A percentile compares a stretch with the other conserved stretches of the same genome.
phyloP scores from a whole-genome alignment of 2,113 vertebrate species.

The Amia ocellicauda region DNA sequence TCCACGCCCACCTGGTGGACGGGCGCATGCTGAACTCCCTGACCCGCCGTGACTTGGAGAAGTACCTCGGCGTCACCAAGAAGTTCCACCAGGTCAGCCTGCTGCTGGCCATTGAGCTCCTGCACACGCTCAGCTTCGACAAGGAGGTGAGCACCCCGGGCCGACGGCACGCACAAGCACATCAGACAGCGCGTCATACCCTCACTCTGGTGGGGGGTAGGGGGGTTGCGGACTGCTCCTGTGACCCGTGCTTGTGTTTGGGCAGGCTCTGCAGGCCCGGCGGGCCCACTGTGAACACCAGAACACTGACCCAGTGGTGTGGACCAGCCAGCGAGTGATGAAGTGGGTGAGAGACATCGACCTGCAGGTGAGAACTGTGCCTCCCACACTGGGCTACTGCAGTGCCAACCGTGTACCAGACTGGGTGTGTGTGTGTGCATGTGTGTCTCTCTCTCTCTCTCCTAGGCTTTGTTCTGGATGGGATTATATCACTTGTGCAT shows the following conservation, averaged over 20 bases:
- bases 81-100: constrained; percentile 83
- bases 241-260: too few relatives aligned
- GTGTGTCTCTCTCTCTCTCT: too few relatives aligned
- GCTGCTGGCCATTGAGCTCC: constrained; percentile 79
- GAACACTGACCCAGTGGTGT: constrained; percentile 74
- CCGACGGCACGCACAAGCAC: constrained; percentile 4
- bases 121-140: constrained; percentile 73
- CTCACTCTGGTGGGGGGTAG: too few relatives aligned
- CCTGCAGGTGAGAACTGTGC: constrained; percentile 64
- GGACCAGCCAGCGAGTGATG: constrained; percentile 78
- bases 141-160: constrained; percentile 63
- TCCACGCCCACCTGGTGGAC: constrained; percentile 78
- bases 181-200: too few relatives aligned
- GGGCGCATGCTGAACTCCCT: constrained; percentile 77
- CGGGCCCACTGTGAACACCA: constrained; percentile 74
- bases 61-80: constrained; percentile 74
- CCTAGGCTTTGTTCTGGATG: too few relatives aligned
- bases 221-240: too few relatives aligned
- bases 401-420: background rate
- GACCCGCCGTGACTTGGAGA: constrained; percentile 74
- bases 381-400: background rate
- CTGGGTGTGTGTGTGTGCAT: too few relatives aligned
- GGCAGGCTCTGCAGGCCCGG: constrained; percentile 72
- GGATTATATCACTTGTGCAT: too few relatives aligned
- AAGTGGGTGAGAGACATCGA: constrained; percentile 83